Evolutionary conservation across 2,888 invertebrate genomes (phyloP), one percentile per base, ranked within the genome.

Genomic region (Agrotis puta): DNA sequence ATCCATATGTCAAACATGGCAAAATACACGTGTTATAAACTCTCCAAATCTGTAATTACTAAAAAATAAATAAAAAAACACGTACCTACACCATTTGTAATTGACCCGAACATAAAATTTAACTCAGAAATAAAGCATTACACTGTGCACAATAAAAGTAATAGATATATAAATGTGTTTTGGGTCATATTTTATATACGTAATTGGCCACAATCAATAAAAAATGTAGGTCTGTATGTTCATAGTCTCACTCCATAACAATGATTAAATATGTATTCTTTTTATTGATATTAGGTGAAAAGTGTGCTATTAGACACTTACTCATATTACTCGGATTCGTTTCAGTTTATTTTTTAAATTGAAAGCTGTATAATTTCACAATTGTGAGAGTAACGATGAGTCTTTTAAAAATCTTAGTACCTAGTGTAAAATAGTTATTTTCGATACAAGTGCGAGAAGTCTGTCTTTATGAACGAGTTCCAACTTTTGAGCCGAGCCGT

Each of bases 141-240:
- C 56, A 65, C 71, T 64, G 18, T 56, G 24, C 9, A 11, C 22
- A 58, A 59, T 71, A 77, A 71, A 33, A 20, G 45, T 57, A 64
- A 65, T 27, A 43, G 27, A 50, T 53, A 11, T 7, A 24, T 39
- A 39, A 39, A 39, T 65, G 53, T 59, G 59, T 74, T 69, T 24
- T 66, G 70, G 72, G 79, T 48, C 68, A 79, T 58, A 16, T 16
- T 53, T 45, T 45, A 61, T 61, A 20, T 39, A 3, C 51, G 20
- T 53, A 47, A 80, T 76, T 80, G 54, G 70, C 65, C 11, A 76
- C 54, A 81, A 11, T 11, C 33, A 24, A 59, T 75, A 57, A 73
- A 73, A 81, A 69, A 81, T 68, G 33, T 84, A 71, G 82, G 74
- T 83, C 74, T 75, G 72, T 84, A 11, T 79, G 82, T 82, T 82